Base-by-base conservation (phyloP, 1,140 invertebrate genomes). In the Aporrectodea caliginosa region DNA sequence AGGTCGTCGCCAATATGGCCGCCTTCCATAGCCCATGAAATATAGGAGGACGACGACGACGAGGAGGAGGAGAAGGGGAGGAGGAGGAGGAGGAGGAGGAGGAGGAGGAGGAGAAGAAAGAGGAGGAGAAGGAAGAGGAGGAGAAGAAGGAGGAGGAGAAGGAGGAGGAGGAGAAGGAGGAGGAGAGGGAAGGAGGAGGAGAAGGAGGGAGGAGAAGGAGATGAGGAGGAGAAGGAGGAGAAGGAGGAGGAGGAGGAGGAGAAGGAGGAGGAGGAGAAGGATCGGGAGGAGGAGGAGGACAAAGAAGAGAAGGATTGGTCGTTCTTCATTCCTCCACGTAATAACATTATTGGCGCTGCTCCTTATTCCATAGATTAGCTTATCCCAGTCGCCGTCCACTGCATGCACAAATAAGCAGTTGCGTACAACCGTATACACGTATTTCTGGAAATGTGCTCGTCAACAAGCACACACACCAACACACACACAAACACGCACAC, bases 1-100 rank as follows among this genome's bases (percentile, higher is more conserved):
- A 35, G 72, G 71, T 73, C 75, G n/a, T 79, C 78, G 68, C 78
- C 75, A 29, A 75, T 73, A 2, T 73, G 71, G 16, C 73, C 78
- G 71, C 73, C 75, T 43, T 75, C 30, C 14, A 75, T 35, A 6
- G 1, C 33, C 43, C 29, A 35, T 72, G 58, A 68, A 69, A 68
- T n/a, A 33, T 33, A 35, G 75, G n/a, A 35, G 33, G 58, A 68
- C 32, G 76, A 58, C 73, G n/a, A 35, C 30, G 16, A 27, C 22
- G 27, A 79, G 33, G 32, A 29, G 69, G 73, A 69, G 69, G 33
- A 35, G 68, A 31, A 77, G 35, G 35, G 69, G 71, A 70, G 31
- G 69, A 70, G 69, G 78, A 77, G 78, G 71, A 69, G 72, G 78
- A 68, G 77, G 73, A 78, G 43, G 77, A 71, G 74, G 27, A 68